phyloP scores from a whole-genome alignment of 2,797 vertebrate genomes.

The Botia kubotai region DNA sequence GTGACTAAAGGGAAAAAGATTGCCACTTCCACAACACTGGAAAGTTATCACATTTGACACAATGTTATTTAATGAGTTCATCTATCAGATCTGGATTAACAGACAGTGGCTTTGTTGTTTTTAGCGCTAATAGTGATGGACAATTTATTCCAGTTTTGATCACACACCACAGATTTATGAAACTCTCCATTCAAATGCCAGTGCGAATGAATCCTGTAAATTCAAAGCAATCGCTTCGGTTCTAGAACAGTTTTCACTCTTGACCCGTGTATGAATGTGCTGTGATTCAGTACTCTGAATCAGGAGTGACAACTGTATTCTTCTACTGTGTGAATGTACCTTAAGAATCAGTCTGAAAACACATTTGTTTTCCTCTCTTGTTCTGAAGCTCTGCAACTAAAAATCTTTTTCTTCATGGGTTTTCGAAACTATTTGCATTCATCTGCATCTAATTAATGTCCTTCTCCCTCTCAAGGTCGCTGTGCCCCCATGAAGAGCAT shows the following conservation, averaged over 20 bases:
- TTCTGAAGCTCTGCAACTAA: neutral
- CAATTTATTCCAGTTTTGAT: too few relatives aligned
- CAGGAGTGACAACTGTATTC: neutral
- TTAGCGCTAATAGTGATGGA: too few relatives aligned
- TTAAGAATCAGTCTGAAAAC: neutral
- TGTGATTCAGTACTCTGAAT: neutral
- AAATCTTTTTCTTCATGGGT: neutral
- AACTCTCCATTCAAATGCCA: too few relatives aligned
- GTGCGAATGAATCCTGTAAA: too few relatives aligned
- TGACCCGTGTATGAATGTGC: neutral
- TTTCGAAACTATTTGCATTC: neutral
- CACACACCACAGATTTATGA: too few relatives aligned
- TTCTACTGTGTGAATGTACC: neutral
- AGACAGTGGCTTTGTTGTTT: neutral
- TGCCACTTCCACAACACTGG: neutral
- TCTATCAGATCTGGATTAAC: neutral
- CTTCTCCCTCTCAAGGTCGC: slow-evolving; percentile 77
- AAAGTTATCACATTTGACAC: neutral
- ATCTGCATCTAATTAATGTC: slow-evolving; percentile 30
- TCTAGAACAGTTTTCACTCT: neutral
- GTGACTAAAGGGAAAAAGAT: neutral
- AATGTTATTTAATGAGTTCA: too few relatives aligned
- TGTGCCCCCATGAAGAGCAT: slow-evolving; percentile 99
- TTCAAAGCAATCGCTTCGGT: neutral
- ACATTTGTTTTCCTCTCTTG: neutral